Conservation (phyloP, 2,888 invertebrate genomes). For the Torymus auratus region DNA sequence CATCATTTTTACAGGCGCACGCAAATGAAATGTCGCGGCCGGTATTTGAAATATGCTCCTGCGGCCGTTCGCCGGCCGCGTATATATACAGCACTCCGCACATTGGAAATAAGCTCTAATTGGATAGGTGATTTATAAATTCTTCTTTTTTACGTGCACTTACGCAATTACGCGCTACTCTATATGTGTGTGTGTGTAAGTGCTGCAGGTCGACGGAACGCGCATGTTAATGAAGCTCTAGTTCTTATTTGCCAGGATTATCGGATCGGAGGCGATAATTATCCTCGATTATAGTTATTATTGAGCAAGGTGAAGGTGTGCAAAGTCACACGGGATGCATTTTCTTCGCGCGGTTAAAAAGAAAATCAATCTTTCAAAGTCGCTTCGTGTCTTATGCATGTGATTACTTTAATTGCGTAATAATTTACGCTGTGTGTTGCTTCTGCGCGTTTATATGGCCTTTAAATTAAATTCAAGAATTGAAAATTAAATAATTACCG, state of each 20-base stretch:
- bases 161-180: not conserved
- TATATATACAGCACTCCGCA: not conserved
- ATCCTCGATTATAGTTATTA: slow-evolving; percentile 27
- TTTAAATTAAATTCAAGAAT: not conserved
- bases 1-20: not conserved
- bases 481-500: not conserved
- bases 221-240: slow-evolving; percentile 27
- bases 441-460: not conserved
- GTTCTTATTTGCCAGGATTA: not conserved
- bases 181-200: no score
- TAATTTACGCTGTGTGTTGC: no score
- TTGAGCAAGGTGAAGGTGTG: slow-evolving; percentile 30
- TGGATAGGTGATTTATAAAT: slow-evolving; percentile 34
- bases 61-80: not conserved
- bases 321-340: no score
- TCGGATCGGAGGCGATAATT: not conserved
- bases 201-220: not conserved
- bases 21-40: slow-evolving; percentile 41
- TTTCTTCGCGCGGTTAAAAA: no score
- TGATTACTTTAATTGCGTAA: no score
- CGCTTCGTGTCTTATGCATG: no score
- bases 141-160: not conserved
- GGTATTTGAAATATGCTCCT: not conserved
- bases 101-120: slow-evolving; percentile 14
- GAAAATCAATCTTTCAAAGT: no score